Evolutionary conservation across 2,797 vertebrate species (phyloP).

Genomic region (Periparus ater): DNA sequence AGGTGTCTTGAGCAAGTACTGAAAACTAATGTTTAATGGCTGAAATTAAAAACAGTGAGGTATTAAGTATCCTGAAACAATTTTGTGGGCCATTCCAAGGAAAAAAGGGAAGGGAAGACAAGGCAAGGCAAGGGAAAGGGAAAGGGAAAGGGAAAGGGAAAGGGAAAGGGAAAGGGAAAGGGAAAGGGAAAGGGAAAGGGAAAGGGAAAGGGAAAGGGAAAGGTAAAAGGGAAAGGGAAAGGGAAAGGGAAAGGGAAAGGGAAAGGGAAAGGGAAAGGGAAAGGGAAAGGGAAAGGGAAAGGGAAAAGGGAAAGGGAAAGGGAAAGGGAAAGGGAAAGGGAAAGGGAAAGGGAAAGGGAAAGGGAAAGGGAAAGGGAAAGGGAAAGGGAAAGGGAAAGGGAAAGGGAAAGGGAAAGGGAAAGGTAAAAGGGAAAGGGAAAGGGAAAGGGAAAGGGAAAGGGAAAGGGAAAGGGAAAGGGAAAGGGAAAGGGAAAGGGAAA

Average conservation of each 20-base stretch:
- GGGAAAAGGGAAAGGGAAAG: not conserved
- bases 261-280: accelerated
- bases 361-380: too few species aligned
- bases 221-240: too few species aligned
- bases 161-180: not conserved
- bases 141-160: too few species aligned
- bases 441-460: too few species aligned
- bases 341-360: too few species aligned
- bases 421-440: too few species aligned
- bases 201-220: not conserved
- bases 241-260: too few species aligned
- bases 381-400: not conserved
- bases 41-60: not conserved
- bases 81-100: not conserved
- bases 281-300: too few species aligned
- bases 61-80: not conserved
- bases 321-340: not conserved
- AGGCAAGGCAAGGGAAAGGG: too few species aligned
- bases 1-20: not conserved
- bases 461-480: accelerated
- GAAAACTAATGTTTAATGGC: not conserved
- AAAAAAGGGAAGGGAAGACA: too few species aligned
- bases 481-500: too few species aligned
- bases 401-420: not conserved
- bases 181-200: not conserved